Percentiles rank a stretch among this genome's conserved stretches.
phyloP scores from a whole-genome alignment of 2,797 vertebrate genomes.

The Danio albolineatus region DNA sequence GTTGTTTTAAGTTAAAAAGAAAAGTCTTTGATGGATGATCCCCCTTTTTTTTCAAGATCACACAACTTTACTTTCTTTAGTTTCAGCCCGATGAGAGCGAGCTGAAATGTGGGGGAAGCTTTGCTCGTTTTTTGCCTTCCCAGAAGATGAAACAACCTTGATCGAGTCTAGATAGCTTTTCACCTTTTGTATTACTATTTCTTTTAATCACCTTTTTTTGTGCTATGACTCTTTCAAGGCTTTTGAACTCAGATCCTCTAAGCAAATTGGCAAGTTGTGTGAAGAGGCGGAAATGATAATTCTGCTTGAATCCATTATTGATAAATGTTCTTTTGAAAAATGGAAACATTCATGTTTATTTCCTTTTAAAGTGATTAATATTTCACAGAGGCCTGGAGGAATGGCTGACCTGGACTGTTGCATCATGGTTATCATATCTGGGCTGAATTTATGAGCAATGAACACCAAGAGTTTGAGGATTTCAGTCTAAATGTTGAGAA shows the following conservation, averaged over 20 bases:
- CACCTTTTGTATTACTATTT: neutral
- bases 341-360: neutral
- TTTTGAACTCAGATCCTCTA: neutral
- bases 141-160: neutral
- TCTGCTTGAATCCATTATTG: neutral
- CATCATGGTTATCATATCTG: neutral
- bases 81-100: neutral
- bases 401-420: neutral
- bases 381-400: neutral
- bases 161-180: neutral
- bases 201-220: neutral
- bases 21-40: constrained; percentile 64
- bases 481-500: no score
- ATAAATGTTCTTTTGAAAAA: neutral
- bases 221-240: neutral
- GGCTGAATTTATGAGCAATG: neutral
- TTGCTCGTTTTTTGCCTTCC: neutral
- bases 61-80: constrained; percentile 56
- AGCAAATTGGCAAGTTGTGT: neutral
- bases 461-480: neutral
- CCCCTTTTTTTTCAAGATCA: constrained; percentile 63
- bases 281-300: neutral
- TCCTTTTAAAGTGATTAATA: neutral
- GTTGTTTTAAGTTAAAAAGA: constrained; percentile 73
- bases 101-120: neutral